A percentile compares a stretch with the other conserved stretches of the same genome.
These are phyloP conservation scores for Anthopleura sola DNA, from an alignment of 64 coral and sea anemone genomes.

Conservation along the genomic window DNA sequence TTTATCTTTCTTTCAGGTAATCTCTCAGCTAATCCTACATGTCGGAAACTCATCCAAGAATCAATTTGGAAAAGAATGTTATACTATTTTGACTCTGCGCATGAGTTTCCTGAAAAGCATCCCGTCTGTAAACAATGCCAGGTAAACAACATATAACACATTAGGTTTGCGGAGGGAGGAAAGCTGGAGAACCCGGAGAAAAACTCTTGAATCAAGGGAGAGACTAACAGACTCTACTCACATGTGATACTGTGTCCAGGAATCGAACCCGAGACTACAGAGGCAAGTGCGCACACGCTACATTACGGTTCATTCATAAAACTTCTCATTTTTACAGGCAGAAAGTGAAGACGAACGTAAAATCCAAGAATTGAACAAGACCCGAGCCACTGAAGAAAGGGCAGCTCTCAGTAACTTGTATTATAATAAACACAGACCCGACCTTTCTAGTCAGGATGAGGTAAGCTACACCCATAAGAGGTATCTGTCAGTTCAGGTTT, in stretches of 20 bases:
- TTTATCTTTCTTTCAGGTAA: conserved; percentile 28
- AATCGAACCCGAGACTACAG: too few species aligned
- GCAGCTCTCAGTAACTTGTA: conserved; percentile 52
- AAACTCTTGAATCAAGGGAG: too few species aligned
- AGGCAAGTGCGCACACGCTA: too few species aligned
- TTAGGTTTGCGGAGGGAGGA: too few species aligned
- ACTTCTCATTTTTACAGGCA: conserved; percentile 57
- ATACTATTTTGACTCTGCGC: conserved; percentile 64
- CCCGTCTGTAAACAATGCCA: conserved; percentile 59
- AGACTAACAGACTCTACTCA: too few species aligned
- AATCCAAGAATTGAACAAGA: conserved; percentile 44
- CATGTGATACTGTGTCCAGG: too few species aligned
- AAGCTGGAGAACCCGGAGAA: too few species aligned
- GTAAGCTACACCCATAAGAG: too few species aligned
- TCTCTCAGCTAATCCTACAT: conserved; percentile 49
- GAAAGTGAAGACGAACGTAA: conserved; percentile 64
- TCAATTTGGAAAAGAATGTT: conserved; percentile 74
- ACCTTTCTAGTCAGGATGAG: background rate
- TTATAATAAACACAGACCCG: conserved; percentile 76
- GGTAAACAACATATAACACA: conserved; percentile 58
- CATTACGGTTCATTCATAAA: too few species aligned
- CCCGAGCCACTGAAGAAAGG: conserved; percentile 71
- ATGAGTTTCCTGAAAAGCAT: conserved; percentile 54
- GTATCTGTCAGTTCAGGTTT: too few species aligned
- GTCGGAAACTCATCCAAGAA: conserved; percentile 69